Evolutionary conservation across 2,797 vertebrate species (phyloP).

Genomic region (Eulemur mongoz): DNA sequence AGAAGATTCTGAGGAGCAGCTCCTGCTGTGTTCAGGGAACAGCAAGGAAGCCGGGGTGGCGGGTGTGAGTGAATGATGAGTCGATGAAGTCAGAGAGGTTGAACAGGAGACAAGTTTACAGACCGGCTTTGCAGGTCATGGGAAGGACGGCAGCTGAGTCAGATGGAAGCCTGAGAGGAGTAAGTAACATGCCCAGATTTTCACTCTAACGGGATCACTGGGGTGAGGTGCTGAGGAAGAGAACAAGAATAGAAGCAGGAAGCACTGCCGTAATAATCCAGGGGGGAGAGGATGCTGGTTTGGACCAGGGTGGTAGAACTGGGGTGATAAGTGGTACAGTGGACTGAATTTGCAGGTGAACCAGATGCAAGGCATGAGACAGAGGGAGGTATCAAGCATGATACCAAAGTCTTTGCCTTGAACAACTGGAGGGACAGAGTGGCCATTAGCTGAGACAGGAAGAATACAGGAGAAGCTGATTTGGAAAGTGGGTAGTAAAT

Average conservation of each 20-base stretch:
- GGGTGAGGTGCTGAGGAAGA: neutral
- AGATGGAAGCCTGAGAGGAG: neutral
- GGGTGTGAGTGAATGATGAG: neutral
- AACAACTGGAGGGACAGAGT: neutral
- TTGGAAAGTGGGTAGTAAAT: neutral
- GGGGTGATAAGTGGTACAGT: neutral
- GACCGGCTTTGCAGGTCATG: neutral
- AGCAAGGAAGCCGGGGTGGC: neutral
- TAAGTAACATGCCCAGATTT: neutral
- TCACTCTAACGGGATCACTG: neutral
- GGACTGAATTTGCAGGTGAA: neutral
- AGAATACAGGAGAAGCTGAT: neutral
- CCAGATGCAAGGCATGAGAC: neutral
- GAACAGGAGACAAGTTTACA: neutral
- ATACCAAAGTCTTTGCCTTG: neutral
- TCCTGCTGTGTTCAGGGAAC: neutral
- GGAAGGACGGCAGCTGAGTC: neutral
- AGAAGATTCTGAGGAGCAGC: neutral
- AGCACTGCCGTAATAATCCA: neutral
- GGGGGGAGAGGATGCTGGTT: neutral
- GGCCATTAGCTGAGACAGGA: neutral
- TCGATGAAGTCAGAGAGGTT: neutral
- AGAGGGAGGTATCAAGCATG: neutral
- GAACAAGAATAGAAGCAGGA: neutral
- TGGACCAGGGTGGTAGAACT: neutral